A percentile compares a stretch with the other conserved stretches of the same genome.
Conservation (phyloP, 2,888 invertebrate species). For the Noctuana brunneofusca region DNA sequence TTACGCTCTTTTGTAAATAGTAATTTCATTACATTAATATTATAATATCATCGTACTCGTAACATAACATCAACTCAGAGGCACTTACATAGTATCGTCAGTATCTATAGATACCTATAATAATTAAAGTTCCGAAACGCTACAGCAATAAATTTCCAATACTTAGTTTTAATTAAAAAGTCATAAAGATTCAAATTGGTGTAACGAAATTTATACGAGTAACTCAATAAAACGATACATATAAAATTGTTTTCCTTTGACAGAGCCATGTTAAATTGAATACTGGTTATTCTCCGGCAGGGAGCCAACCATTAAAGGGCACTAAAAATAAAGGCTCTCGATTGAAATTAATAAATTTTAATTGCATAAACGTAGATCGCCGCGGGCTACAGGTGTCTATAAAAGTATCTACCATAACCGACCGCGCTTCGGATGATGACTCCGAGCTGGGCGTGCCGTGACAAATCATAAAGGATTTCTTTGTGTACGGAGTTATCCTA, state of each 20-base stretch:
- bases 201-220: conserved; percentile 29
- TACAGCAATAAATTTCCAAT: conserved; percentile 12
- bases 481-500: conserved; percentile 16
- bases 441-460: conserved; percentile 31
- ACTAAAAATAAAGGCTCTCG: conserved; percentile 58
- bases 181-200: conserved; percentile 27
- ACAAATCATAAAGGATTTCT: conserved; percentile 27
- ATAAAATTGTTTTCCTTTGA: conserved; percentile 32
- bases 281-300: conserved; percentile 36
- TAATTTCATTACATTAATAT: too few species aligned
- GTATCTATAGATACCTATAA: background rate
- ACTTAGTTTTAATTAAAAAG: conserved; percentile 30
- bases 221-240: conserved; percentile 29
- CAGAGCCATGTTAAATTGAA: conserved; percentile 32
- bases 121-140: background rate
- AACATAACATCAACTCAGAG: background rate
- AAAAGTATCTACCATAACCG: conserved; percentile 33
- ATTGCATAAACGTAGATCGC: conserved; percentile 49
- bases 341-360: conserved; percentile 69
- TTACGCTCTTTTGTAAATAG: too few species aligned
- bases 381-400: conserved; percentile 28
- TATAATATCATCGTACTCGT: too few species aligned
- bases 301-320: conserved; percentile 47
- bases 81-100: too few species aligned
- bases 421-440: conserved; percentile 27